Evolutionary conservation across 2,113 vertebrate genomes (phyloP).

Genomic region (Melanostigma gelatinosum): DNA sequence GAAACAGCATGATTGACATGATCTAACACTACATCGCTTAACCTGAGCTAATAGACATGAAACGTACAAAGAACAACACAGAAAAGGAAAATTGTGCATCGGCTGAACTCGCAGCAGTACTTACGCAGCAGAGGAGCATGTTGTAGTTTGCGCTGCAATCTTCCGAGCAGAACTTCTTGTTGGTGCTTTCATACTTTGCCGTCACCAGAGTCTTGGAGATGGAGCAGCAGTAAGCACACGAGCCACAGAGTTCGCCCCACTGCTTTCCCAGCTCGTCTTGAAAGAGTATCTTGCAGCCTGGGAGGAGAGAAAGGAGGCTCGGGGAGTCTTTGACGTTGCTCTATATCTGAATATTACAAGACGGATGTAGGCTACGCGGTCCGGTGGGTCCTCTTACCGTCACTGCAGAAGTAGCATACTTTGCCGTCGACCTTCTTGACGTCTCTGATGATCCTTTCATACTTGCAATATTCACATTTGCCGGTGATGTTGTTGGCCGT

Average conservation of each 20-base stretch:
- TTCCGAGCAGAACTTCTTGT: slow-evolving; percentile 90
- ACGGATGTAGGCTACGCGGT: too few relatives aligned
- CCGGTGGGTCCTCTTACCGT: slow-evolving; percentile 79
- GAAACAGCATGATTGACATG: neutral
- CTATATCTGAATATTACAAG: neutral
- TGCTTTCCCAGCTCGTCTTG: slow-evolving; percentile 87
- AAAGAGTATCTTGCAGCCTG: slow-evolving; percentile 91
- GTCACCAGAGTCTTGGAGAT: slow-evolving; percentile 84
- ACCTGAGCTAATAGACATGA: neutral
- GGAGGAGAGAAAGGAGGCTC: neutral
- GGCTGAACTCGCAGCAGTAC: neutral
- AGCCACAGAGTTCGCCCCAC: slow-evolving; percentile 89
- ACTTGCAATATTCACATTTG: slow-evolving; percentile 91
- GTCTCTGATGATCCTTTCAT: slow-evolving; percentile 88
- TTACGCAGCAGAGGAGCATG: slow-evolving; percentile 87
- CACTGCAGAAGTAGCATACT: slow-evolving; percentile 92
- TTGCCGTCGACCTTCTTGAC: slow-evolving; percentile 85
- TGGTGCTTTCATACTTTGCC: slow-evolving; percentile 80
- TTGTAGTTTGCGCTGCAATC: slow-evolving; percentile 89
- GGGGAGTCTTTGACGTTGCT: neutral
- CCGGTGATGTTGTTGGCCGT: slow-evolving; percentile 85
- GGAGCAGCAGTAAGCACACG: slow-evolving; percentile 91
- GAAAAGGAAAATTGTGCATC: neutral
- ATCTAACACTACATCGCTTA: neutral
- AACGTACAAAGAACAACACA: neutral